A percentile compares a stretch with the other conserved stretches of the same genome.
Conservation (phyloP, 2,888 invertebrate species). For the Phyto melanocephala region DNA sequence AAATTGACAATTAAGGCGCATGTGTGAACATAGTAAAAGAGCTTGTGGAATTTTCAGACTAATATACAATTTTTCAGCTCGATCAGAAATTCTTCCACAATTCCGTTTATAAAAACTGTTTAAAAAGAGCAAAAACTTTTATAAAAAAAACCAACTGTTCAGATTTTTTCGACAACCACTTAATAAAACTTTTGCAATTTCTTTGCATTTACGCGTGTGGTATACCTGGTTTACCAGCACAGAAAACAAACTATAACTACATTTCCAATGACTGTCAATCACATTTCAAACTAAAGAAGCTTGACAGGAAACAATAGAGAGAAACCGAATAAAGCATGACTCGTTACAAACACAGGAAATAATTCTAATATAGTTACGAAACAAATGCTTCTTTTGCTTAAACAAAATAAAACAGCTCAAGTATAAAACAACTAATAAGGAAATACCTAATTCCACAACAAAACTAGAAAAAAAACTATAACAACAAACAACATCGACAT, state of each 20-base stretch:
- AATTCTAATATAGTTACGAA: conserved; percentile 42
- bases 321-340: conserved; percentile 42
- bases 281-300: conserved; percentile 31
- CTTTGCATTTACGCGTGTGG: too few relatives aligned
- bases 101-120: too few relatives aligned
- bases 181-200: too few relatives aligned
- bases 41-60: too few relatives aligned
- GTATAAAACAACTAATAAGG: conserved; percentile 25
- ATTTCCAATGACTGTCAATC: conserved; percentile 47
- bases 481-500: background rate
- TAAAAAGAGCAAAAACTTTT: too few relatives aligned
- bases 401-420: background rate
- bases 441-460: background rate
- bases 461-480: conserved; percentile 8
- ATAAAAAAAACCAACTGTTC: too few relatives aligned
- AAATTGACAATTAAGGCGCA: too few relatives aligned
- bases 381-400: background rate
- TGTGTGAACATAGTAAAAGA: too few relatives aligned
- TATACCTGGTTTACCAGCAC: too few relatives aligned
- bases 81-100: too few relatives aligned
- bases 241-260: conserved; percentile 64
- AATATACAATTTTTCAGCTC: too few relatives aligned
- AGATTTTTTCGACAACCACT: too few relatives aligned
- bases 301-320: conserved; percentile 53
- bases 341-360: conserved; percentile 56